Percentiles rank a stretch among this genome's conserved stretches.
These are phyloP conservation scores for Rhinichthys osculus DNA, from an alignment of 2,797 vertebrate genomes.

Conservation along the genomic window DNA sequence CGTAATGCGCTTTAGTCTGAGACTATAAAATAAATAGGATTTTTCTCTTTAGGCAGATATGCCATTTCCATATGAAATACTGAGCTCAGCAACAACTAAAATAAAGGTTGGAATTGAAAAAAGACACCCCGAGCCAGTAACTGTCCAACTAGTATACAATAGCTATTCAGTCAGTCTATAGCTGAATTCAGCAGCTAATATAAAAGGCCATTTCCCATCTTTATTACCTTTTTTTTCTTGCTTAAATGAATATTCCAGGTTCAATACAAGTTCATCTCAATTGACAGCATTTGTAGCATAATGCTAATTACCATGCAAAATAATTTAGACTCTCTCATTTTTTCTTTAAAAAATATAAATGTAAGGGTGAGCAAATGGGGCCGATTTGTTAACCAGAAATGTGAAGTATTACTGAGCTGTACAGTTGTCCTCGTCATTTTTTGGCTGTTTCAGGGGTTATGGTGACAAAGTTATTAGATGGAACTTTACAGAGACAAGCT, in stretches of 20 bases:
- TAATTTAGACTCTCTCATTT: not conserved
- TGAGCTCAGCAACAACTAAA: slow-evolving; percentile 32
- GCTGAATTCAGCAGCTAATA: not conserved
- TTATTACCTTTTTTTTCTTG: not conserved
- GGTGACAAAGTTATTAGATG: not conserved
- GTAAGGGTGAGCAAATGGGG: not conserved
- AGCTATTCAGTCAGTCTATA: not conserved
- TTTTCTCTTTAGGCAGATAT: slow-evolving; percentile 26
- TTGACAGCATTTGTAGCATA: not conserved
- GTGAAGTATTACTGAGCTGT: not conserved
- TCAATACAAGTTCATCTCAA: not conserved
- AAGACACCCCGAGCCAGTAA: not conserved
- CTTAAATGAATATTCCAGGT: not conserved
- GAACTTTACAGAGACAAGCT: not conserved
- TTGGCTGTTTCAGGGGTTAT: not conserved
- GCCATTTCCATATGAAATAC: slow-evolving; percentile 51
- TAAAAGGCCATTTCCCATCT: not conserved
- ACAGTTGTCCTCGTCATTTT: not conserved
- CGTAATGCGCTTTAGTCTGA: slow-evolving; percentile 50
- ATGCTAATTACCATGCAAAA: not conserved
- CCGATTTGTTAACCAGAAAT: no score
- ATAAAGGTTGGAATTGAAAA: slow-evolving; percentile 26
- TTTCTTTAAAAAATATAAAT: not conserved
- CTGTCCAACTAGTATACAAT: not conserved
- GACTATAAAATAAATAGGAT: slow-evolving; percentile 50